These are phyloP conservation scores for Lepidonotus clava DNA, from an alignment of 2,888 invertebrate species.

Conservation along the genomic window DNA sequence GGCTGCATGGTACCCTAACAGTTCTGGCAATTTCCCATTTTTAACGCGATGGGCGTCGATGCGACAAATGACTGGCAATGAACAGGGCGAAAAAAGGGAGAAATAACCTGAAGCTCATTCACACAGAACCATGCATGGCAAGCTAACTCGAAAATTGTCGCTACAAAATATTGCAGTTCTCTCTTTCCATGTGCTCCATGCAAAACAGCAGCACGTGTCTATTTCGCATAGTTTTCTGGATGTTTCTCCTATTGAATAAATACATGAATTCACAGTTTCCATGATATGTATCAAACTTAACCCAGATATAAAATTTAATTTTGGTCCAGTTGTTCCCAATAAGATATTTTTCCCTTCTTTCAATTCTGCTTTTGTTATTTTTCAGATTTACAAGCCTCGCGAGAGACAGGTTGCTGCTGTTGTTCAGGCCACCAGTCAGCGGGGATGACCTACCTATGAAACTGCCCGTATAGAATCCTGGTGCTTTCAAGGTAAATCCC, in stretches of 20 bases:
- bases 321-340: too few species aligned
- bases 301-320: too few species aligned
- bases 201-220: conserved; percentile 49
- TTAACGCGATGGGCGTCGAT: too few species aligned
- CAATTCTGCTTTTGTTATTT: neutral
- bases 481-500: conserved; percentile 48
- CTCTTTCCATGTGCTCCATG: conserved; percentile 42
- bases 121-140: conserved; percentile 47
- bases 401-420: conserved; percentile 40
- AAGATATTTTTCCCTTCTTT: too few species aligned
- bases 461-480: conserved; percentile 49
- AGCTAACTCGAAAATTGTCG: conserved; percentile 1
- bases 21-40: too few species aligned
- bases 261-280: neutral
- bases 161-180: conserved; percentile 17
- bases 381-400: neutral
- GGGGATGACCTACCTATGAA: conserved; percentile 35
- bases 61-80: too few species aligned
- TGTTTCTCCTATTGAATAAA: neutral
- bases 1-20: too few species aligned
- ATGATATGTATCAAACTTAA: neutral
- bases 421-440: neutral
- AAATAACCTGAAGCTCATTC: conserved; percentile 30
- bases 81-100: neutral
- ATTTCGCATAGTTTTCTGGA: neutral